Evolutionary conservation across 2,888 invertebrate species (phyloP).

Genomic region (Hedya salicella): DNA sequence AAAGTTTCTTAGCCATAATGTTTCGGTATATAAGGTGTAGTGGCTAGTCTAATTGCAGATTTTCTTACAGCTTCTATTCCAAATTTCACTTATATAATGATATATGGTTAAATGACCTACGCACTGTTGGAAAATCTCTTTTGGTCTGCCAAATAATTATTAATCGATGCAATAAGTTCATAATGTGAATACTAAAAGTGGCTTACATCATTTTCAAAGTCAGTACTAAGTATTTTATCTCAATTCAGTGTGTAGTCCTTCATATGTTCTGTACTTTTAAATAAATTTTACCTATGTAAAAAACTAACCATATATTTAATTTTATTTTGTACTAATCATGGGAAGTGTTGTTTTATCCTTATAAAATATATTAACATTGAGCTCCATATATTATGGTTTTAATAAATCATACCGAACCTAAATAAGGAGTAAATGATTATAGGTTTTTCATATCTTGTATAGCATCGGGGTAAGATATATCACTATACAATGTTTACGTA

Average conservation of each 20-base stretch:
- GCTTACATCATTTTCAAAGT: slow-evolving; percentile 83
- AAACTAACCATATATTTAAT: slow-evolving; percentile 86
- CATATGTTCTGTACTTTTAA: slow-evolving; percentile 85
- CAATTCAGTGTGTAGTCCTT: slow-evolving; percentile 85
- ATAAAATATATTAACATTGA: slow-evolving; percentile 86
- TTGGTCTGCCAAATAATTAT: slow-evolving; percentile 84
- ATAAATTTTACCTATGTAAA: slow-evolving; percentile 84
- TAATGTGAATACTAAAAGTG: slow-evolving; percentile 84
- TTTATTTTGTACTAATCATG: slow-evolving; percentile 86
- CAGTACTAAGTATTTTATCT: slow-evolving; percentile 83
- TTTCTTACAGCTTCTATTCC: slow-evolving; percentile 85
- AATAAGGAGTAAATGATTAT: not conserved
- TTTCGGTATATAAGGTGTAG: slow-evolving; percentile 84
- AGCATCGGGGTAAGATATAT: not conserved
- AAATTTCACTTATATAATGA: slow-evolving; percentile 81
- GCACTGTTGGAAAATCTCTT: slow-evolving; percentile 86
- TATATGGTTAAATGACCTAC: slow-evolving; percentile 79
- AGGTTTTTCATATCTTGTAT: not conserved
- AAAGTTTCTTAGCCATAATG: slow-evolving; percentile 80
- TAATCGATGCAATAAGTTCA: slow-evolving; percentile 82
- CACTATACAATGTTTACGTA: too few species aligned
- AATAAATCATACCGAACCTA: slow-evolving; percentile 61
- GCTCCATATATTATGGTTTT: slow-evolving; percentile 83
- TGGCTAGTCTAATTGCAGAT: slow-evolving; percentile 84
- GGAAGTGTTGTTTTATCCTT: slow-evolving; percentile 86